Evolutionary conservation across 2,888 invertebrate genomes (phyloP), one percentile per base, ranked within the genome.

Genomic region (Druceiella hillmani): DNA sequence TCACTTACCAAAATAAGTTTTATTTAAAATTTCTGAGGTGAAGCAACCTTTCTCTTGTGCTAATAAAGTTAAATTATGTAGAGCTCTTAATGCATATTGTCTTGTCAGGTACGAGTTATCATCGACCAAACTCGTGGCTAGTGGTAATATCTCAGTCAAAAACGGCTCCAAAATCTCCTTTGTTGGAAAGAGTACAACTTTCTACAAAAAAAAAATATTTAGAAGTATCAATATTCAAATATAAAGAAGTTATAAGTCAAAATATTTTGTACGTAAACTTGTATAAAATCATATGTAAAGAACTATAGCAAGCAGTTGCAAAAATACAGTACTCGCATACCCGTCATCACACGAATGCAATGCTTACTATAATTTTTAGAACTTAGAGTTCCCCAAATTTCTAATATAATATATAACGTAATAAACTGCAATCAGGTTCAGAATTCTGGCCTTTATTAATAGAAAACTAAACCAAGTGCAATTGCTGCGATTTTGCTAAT

Each of bases 31-130:
- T 2, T 79, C 76, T 2, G 65, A 60, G 0, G 57, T 61, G 40
- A 71, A 62, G 49, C 61, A 69, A 5, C 49, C 61, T 37, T 55
- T 56, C 27, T 51, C 56, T 13, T 49, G 57, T 36, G 59, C 66
- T 36, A 68, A 51, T 2, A 57, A 51, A 7, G 73, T 69, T 11
- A 77, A 56, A 30, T 59, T 60, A 38, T 65, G 61, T 3, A 74
- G 50, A n/a, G 79, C 78, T 15, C 78, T 72, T 41, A 81, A 54
- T 2, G 80, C 62, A 51, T 80, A 75, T 16, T 76, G 63, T 12
- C 85, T 62, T 2, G 79, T 82, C 48, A 76, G 61, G 4, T 64
- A 61, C 0, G 79, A 73, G 50, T 79, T 75, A 55, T 86, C 86
- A 47, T 83, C 83, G 2, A 75, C 60, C 3, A 83, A 56, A 0